Evolutionary conservation across 2,797 vertebrate species (phyloP), one percentile per base, ranked within the genome.

Genomic region (Champsocephalus gunnari): DNA sequence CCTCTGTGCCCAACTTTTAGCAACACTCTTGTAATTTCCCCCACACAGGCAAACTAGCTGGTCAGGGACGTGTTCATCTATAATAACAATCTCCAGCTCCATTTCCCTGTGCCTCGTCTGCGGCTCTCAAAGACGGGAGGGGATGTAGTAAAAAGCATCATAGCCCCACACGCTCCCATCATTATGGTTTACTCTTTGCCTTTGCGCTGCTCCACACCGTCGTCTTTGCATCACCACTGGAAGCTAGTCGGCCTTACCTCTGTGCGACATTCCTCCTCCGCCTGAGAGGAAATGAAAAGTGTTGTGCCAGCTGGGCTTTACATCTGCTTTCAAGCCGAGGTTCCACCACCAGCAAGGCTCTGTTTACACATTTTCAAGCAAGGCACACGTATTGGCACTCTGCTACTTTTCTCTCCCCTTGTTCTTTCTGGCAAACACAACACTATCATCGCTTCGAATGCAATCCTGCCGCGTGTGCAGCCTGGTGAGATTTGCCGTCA

Each of bases 81-180:
- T 93, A 93, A 94, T 93, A 93, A 91, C 87, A 86, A 95, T 94
- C 93, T 92, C 63, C 28, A 87, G 87, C 85, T 90, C 84, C 74
- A 84, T 91, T 90, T 87, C 84, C 67, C 34, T 19, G 5, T 73
- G 79, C 77, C 53, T 49, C 12, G 63, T 63, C 63, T 80, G 57
- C 75, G 81, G 67, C 72, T 75, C 64, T 73, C 63, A 64, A 50
- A 72, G 76, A 78, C 48, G 64, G 51, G 60, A 65, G 75, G 73
- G 72, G 75, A 73, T 62, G 58, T 63, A 67, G 34, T 38, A 38
- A 9, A 38, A 80, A 81, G 68, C 79, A 66, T 77, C 69, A 66
- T 5, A 44, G 68, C 61, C 72, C 38, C 60, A 64, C 62, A 11
- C 11, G 13, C 66, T 75, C 66, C 77, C 67, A 54, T 89, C 85